Base-by-base conservation (phyloP, 2,888 invertebrate genomes). In the Idaea biselata region DNA sequence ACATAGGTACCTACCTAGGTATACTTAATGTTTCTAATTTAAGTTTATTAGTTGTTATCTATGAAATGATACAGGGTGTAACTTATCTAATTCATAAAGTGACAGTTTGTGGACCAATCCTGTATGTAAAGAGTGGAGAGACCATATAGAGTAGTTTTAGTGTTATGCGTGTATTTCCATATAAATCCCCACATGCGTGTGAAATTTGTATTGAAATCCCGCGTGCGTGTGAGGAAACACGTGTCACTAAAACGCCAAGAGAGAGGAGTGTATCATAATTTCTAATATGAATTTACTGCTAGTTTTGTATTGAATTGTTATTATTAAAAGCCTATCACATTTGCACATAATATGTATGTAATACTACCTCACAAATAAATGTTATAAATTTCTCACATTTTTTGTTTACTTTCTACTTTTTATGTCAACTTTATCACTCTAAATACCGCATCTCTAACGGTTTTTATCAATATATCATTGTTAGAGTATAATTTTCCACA, bases 401-500 rank as follows among this genome's bases (percentile, higher is more conserved):
- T 68, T 68, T 11, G 8, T 44, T 44, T 11, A 44, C 44, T 11
- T 44, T 44, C 14, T 70, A 67, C 63, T 67, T 59, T 62, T 63
- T 58, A 31, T 67, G 63, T 76, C 65, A 80, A 69, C 60, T 81
- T 80, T 65, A 74, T 81, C 60, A 82, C 73, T 66, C 74, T 75
- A 25, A 71, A 74, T 60, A 86, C 76, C 69, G 78, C 69, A 67
- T 82, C 76, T 70, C 75, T 73, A 58, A 85, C 81, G 61, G 80
- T 69, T 73, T 83, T 82, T 55, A 86, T 69, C 25, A 85, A 68
- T 58, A 80, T 76, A 74, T 91, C 88, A 68, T 82, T 86, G 73
- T 95, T 95, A 95, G 96, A 97, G 82, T 94, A 96, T 60, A 96
- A 91, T 81, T 95, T 95, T 0, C 97, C 97, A 87, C 97, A 97